Evolutionary conservation across 2,113 vertebrate species (phyloP).

Genomic region (Notiomystis cincta): DNA sequence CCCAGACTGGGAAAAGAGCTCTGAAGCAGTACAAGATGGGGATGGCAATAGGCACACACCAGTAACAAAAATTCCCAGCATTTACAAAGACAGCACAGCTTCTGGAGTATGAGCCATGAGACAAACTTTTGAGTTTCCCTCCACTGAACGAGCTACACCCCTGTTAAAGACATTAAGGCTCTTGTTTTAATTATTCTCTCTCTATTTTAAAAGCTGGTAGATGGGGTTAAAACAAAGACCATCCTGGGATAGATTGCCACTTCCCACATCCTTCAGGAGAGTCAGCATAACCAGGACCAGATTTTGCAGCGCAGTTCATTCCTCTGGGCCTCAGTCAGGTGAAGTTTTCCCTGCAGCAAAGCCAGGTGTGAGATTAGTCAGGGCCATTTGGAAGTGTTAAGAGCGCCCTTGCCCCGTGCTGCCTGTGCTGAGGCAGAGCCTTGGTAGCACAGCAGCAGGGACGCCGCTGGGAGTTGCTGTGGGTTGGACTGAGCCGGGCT

Average conservation of each 20-base stretch:
- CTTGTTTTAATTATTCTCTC: background rate
- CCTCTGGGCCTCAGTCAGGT: background rate
- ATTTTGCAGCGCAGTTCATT: background rate
- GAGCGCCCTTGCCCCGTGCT: background rate
- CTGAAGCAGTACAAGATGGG: background rate
- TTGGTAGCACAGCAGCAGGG: background rate
- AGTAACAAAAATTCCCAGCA: background rate
- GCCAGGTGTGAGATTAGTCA: background rate
- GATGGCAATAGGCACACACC: background rate
- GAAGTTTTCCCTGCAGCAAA: background rate
- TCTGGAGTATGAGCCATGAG: background rate
- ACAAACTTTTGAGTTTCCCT: background rate
- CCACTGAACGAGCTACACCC: background rate
- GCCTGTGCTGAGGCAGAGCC: background rate
- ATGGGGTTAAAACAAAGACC: background rate
- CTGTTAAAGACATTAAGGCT: background rate
- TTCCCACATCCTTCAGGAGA: background rate
- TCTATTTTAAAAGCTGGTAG: background rate
- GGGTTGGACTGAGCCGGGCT: background rate
- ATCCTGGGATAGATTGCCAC: background rate
- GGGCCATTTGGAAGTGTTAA: background rate
- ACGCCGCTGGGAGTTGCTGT: background rate
- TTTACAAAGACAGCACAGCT: background rate
- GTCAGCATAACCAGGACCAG: background rate
- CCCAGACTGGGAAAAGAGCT: background rate